Percentiles rank a stretch among this genome's conserved stretches.
Conservation (phyloP, 2,113 vertebrate species). For the Oceanites oceanicus region DNA sequence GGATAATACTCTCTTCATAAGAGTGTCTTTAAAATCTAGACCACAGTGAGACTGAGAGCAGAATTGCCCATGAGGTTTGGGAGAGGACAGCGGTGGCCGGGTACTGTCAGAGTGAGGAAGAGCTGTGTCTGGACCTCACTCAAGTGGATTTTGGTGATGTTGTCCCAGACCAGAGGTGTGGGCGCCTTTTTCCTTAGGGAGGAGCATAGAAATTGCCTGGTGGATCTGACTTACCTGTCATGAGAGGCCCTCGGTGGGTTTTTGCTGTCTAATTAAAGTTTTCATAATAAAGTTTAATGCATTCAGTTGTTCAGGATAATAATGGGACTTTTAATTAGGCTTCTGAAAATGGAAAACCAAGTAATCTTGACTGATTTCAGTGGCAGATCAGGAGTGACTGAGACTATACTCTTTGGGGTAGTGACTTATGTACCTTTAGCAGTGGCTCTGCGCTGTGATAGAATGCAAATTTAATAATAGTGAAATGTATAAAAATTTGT, state of each 20-base stretch:
- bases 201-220: neutral
- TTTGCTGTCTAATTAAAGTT: neutral
- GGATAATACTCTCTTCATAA: neutral
- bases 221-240: neutral
- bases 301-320: neutral
- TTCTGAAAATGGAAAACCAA: neutral
- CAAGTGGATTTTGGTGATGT: neutral
- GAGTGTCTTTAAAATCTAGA: neutral
- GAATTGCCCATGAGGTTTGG: neutral
- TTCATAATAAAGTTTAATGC: neutral
- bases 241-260: neutral
- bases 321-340: neutral
- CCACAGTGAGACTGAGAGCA: neutral
- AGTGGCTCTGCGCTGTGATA: neutral
- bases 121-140: neutral
- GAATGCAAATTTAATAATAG: neutral
- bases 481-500: neutral
- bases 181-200: neutral
- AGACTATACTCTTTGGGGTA: neutral
- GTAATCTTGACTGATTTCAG: neutral
- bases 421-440: neutral
- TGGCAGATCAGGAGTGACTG: neutral
- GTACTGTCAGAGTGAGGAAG: neutral
- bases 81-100: neutral
- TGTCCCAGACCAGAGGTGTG: neutral